Conservation (phyloP, 2,888 invertebrate genomes). For the Nomada ruficornis region DNA sequence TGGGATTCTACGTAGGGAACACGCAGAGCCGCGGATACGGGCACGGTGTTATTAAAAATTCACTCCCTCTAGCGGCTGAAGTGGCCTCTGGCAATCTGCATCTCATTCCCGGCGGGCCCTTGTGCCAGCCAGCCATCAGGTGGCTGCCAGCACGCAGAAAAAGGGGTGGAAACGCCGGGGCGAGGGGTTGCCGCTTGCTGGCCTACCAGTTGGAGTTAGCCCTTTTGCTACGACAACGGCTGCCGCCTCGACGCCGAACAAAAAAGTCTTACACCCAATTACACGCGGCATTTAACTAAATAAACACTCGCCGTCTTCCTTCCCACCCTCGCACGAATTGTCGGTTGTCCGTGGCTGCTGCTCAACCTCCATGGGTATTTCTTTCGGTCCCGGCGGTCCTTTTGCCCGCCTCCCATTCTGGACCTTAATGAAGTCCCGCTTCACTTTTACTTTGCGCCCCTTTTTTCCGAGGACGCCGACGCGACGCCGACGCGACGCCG, state of each 20-base stretch:
- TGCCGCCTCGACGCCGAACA: conserved; percentile 42
- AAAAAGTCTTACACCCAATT: conserved; percentile 75
- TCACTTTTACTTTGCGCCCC: conserved; percentile 23
- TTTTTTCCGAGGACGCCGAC: not conserved
- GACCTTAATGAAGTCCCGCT: conserved; percentile 48
- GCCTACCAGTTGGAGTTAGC: conserved; percentile 28
- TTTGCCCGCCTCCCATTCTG: not conserved
- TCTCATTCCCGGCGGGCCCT: conserved; percentile 82
- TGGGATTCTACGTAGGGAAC: conserved; percentile 71
- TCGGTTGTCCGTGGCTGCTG: conserved; percentile 3
- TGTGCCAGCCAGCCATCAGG: conserved; percentile 72
- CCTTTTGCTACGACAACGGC: conserved; percentile 36
- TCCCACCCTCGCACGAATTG: not conserved
- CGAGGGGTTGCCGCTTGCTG: conserved; percentile 24
- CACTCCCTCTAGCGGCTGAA: conserved; percentile 81
- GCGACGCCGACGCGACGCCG: conserved; percentile 17
- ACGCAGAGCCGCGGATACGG: conserved; percentile 75
- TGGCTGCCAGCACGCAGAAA: conserved; percentile 71
- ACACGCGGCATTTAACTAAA: conserved; percentile 76
- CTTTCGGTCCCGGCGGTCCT: not conserved
- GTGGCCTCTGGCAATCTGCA: conserved; percentile 84
- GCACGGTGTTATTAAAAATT: conserved; percentile 84
- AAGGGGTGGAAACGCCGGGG: conserved; percentile 62
- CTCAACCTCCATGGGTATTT: conserved; percentile 3
- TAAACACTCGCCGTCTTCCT: conserved; percentile 65